Conservation (phyloP, 2,113 vertebrate genomes). For the Cyprinus carpio region DNA sequence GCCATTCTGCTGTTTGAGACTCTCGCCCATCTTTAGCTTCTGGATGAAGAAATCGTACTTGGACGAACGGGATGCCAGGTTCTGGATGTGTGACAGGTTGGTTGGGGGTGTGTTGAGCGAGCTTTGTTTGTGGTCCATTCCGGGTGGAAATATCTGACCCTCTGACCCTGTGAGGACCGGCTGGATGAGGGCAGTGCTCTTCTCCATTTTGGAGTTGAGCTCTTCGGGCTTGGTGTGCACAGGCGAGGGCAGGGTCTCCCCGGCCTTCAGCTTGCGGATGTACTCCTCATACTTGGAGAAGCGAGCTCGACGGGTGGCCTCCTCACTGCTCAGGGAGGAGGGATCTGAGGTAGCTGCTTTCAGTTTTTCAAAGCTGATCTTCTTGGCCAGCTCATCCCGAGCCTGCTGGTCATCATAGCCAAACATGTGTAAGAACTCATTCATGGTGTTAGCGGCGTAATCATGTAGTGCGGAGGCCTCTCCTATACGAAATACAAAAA, state of each 20-base stretch:
- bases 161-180: constrained; percentile 75
- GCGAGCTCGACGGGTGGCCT: constrained; percentile 86
- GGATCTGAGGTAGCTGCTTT: constrained; percentile 87
- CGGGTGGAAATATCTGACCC: constrained; percentile 76
- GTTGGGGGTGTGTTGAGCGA: constrained; percentile 80
- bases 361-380: constrained; percentile 95
- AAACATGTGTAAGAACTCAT: constrained; percentile 96
- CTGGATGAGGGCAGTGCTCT: constrained; percentile 74
- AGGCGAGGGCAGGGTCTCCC: constrained; percentile 91
- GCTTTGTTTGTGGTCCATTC: constrained; percentile 86
- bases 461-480: constrained; percentile 90
- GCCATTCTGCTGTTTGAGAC: constrained; percentile 90
- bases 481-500: constrained; percentile 71
- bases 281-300: constrained; percentile 99
- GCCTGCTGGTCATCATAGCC: constrained; percentile 96
- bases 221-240: constrained; percentile 86
- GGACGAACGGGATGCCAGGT: constrained; percentile 86
- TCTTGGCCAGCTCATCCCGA: constrained; percentile 92
- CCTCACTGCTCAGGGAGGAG: constrained; percentile 79
- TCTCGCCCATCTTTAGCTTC: constrained; percentile 93
- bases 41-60: constrained; percentile 99
- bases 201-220: constrained; percentile 82
- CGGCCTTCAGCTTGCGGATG: constrained; percentile 95
- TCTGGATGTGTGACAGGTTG: constrained; percentile 86
- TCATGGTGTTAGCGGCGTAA: constrained; percentile 97